Evolutionary conservation across 2,797 vertebrate species (phyloP).

Genomic region (Parambassis ranga): DNA sequence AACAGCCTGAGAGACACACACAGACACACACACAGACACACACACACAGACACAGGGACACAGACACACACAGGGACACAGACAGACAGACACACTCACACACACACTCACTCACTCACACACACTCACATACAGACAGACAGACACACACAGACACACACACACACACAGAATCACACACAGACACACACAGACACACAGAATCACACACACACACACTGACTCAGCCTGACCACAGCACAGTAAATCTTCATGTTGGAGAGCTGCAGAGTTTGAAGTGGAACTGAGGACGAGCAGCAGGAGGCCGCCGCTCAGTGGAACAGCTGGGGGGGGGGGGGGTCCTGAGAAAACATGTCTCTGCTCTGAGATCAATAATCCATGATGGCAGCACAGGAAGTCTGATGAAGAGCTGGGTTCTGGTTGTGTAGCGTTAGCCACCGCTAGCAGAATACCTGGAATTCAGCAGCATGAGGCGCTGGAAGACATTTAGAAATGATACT

Average conservation of each 20-base stretch:
- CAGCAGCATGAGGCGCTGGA: no score
- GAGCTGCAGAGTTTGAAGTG: slow-evolving; percentile 38
- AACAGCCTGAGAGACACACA: slow-evolving; percentile 17
- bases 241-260: slow-evolving; percentile 40
- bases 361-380: no score
- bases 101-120: slow-evolving; percentile 1
- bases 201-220: neutral
- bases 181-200: neutral
- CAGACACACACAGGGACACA: slow-evolving; percentile 7
- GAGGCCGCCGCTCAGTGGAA: neutral
- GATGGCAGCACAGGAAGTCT: no score
- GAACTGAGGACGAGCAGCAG: slow-evolving; percentile 35
- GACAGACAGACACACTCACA: neutral
- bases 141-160: slow-evolving; percentile 14
- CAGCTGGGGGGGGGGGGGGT: no score
- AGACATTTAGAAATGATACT: no score
- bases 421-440: no score
- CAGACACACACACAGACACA: slow-evolving; percentile 1
- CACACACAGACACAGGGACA: neutral
- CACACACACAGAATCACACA: neutral
- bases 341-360: no score
- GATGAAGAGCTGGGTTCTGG: no score
- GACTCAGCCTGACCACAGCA: slow-evolving; percentile 45
- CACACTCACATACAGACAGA: slow-evolving; percentile 2
- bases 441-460: no score